A percentile compares a stretch with the other conserved stretches of the same genome.
Evolutionary conservation across 2,888 invertebrate genomes (phyloP).

Genomic region (Ptychoptera contaminata): DNA sequence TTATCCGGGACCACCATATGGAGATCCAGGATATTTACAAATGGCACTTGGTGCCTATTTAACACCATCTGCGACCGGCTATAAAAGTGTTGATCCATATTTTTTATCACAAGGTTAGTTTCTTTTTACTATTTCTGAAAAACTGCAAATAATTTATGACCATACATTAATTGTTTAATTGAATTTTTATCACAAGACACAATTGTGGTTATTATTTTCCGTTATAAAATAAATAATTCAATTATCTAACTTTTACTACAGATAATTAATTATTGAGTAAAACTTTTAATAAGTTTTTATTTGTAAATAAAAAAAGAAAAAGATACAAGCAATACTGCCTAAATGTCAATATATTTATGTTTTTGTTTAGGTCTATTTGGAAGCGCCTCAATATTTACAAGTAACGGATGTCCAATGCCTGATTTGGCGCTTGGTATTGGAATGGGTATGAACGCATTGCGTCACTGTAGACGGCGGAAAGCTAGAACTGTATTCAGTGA

Average conservation of each 20-base stretch:
- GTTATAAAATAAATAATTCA: no score
- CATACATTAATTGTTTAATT: no score
- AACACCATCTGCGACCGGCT: conserved; percentile 43
- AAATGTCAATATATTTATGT: no score
- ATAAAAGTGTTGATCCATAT: conserved; percentile 56
- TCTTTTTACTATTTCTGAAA: no score
- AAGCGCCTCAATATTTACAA: conserved; percentile 27
- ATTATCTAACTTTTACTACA: no score
- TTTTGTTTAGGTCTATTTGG: conserved; percentile 24
- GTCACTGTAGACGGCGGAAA: conserved; percentile 89
- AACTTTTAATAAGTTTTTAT: no score
- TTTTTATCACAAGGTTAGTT: conserved; percentile 50
- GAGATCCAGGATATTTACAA: conserved; percentile 43
- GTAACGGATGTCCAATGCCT: conserved; percentile 23
- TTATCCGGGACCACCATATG: conserved; percentile 27
- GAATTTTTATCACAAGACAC: no score
- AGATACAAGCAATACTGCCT: no score
- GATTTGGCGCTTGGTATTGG: conserved; percentile 29
- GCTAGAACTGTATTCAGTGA: conserved; percentile 87
- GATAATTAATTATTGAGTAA: no score
- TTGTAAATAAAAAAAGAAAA: no score
- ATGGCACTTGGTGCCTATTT: conserved; percentile 54
- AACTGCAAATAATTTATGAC: no score
- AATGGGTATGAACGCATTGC: conserved; percentile 46
- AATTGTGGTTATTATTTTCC: no score